Percentiles rank a stretch among this genome's conserved stretches.
Conservation (phyloP, 2,113 vertebrate genomes). For the Dascyllus trimaculatus region DNA sequence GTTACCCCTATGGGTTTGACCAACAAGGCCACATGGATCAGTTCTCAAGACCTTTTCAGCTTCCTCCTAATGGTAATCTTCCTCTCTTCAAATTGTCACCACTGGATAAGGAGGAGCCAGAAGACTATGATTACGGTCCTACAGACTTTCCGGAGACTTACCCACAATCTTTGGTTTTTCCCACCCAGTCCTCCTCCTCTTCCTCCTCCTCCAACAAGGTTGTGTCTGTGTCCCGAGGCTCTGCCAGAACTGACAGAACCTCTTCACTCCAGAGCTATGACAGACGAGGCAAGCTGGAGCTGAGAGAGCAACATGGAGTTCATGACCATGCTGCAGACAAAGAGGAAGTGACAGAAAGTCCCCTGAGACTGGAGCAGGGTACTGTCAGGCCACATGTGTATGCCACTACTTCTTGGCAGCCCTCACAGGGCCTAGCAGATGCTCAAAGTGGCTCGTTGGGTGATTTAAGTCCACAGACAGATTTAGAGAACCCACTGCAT, state of each 20-base stretch:
- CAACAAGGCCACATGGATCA: constrained; percentile 82
- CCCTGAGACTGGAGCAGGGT: constrained; percentile 36
- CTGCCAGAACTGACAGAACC: constrained; percentile 23
- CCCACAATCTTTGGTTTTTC: constrained; percentile 12
- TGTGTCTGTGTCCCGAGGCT: constrained; percentile 8
- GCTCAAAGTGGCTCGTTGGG: constrained; percentile 16
- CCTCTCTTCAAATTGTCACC: constrained; percentile 65
- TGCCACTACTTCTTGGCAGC: constrained; percentile 58
- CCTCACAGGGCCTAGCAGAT: constrained; percentile 21
- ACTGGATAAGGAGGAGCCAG: constrained; percentile 51
- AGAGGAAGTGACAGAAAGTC: constrained; percentile 62
- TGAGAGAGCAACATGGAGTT: constrained; percentile 75
- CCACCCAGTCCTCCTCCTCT: constrained; percentile 35
- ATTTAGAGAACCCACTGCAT: constrained; percentile 20
- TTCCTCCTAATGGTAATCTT: constrained; percentile 52
- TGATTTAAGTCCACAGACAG: constrained; percentile 31
- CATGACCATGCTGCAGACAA: constrained; percentile 61
- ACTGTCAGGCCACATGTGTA: constrained; percentile 40
- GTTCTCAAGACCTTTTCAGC: constrained; percentile 41
- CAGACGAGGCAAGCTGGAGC: constrained; percentile 71
- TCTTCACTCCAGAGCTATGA: constrained; percentile 42
- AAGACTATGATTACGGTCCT: constrained; percentile 82
- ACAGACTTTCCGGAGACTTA: constrained; percentile 53
- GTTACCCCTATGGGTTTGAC: constrained; percentile 86
- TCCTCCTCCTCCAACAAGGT: constrained; percentile 15